Evolutionary conservation across 2,797 vertebrate genomes (phyloP), one percentile per base, ranked within the genome.

Genomic region (Arrhamphus sclerolepis): DNA sequence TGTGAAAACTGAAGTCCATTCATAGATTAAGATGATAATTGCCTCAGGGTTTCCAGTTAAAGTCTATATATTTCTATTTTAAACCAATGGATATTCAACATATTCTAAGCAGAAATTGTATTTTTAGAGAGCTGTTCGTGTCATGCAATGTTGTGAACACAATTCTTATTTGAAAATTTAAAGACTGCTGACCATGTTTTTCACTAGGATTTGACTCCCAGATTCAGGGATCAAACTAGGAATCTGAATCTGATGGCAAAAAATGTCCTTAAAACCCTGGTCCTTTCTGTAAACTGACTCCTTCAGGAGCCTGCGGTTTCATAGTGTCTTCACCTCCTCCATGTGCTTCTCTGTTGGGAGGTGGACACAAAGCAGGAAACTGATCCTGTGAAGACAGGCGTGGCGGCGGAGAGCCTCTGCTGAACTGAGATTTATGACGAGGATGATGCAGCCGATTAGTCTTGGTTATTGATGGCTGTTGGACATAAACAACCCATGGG

Each of bases 371-470:
- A 78, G 80, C 82, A 79, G 82, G 84, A 87, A 84, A 78, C 62
- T 43, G 77, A 78, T 85, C 81, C 74, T 38, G 40, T 53, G 43
- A 77, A 77, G 85, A 85, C 72, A 73, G 61, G 70, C 46, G 1
- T 58, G 82, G 20, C 21, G 43, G 43, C 34, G 13, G 34, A 38
- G 34, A 38, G 34, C 34, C 34, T 11, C 34, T 14, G 34, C 34
- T 14, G 34, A 38, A 13, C 34, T 16, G 13, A 38, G 87, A 92
- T 93, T 92, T 93, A 92, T 71, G 76, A 69, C 43, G 8, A 83
- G 83, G 86, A 88, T 89, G 91, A 91, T 89, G 91, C 85, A 87
- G 75, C 81, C 90, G 88, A 92, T 93, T 90, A 92, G 86, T 79
- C 86, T 82, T 57, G 66, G 84, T 87, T 82, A 74, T 88, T 73